Evolutionary conservation across 2,113 vertebrate genomes (phyloP), one percentile per base, ranked within the genome.

Genomic region (Colistium nudipinnis): DNA sequence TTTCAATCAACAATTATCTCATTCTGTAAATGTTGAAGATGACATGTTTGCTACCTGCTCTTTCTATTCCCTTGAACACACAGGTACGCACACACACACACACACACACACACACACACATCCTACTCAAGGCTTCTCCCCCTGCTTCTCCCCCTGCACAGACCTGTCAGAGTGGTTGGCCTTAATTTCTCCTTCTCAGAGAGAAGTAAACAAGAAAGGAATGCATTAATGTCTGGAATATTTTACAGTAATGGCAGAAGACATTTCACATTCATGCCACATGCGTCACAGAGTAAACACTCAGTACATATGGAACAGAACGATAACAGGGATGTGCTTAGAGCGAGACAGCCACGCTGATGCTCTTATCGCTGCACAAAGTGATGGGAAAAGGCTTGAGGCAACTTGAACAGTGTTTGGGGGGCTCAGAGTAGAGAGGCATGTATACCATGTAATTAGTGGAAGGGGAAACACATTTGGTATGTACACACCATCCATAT

Each of bases 401-500:
- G 70, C 30, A 25, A 65, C 61, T 43, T 24, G 27, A 62, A 55
- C 63, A 70, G 47, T 19, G 54, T 60, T 72, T 2, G 20, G 47
- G n/a, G 66, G 54, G 49, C 56, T 60, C 6, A 2, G 49, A 43
- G 64, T 48, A 20, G 33, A 52, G 33, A 56, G 28, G 7, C 24
- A 6, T 22, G 48, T 57, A 30, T 17, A 11, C 4, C 10, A 38
- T 61, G 59, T 68, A 78, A 85, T 83, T 80, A 78, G 71, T 53
- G 63, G 49, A 73, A 62, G 25, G 8, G 27, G 62, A 80, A 68
- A 76, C 66, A 75, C 62, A 70, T 72, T 70, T 41, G 74, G 61
- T 68, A 41, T 33, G 70, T 62, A 76, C 62, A 78, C 72, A 70
- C 1, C 85, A 78, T 82, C 62, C 43, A 83, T 77, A 75, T 80